Conservation (phyloP, 2,113 vertebrate genomes). For the Tragelaphus scriptus region DNA sequence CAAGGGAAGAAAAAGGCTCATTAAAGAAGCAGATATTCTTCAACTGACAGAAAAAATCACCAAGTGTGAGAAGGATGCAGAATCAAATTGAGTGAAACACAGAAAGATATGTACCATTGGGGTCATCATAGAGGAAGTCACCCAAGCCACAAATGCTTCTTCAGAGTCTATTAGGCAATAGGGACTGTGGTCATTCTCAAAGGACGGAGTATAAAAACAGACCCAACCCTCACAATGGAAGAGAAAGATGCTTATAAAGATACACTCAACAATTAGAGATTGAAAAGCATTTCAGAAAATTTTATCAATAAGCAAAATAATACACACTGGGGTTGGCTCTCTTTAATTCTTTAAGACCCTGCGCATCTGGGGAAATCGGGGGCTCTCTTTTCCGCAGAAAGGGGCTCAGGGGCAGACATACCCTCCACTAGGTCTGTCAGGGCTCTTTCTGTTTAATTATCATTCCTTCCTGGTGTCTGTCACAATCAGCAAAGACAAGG, state of each 20-base stretch:
- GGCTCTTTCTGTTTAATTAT: background rate
- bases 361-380: background rate
- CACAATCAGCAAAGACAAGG: conserved; percentile 1
- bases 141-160: background rate
- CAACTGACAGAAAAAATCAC: background rate
- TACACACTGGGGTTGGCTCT: background rate
- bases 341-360: background rate
- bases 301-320: background rate
- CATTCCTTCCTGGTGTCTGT: background rate
- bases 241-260: background rate
- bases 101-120: background rate
- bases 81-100: background rate
- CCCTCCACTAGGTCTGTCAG: background rate
- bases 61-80: background rate
- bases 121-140: background rate
- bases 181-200: background rate
- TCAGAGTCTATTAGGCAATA: background rate
- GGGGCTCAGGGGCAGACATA: background rate
- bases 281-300: background rate
- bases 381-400: background rate
- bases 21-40: background rate
- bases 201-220: background rate
- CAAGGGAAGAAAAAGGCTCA: background rate
- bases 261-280: background rate
- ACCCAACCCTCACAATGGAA: background rate